Evolutionary conservation across 2,113 vertebrate genomes (phyloP).

Genomic region (Zeus faber): DNA sequence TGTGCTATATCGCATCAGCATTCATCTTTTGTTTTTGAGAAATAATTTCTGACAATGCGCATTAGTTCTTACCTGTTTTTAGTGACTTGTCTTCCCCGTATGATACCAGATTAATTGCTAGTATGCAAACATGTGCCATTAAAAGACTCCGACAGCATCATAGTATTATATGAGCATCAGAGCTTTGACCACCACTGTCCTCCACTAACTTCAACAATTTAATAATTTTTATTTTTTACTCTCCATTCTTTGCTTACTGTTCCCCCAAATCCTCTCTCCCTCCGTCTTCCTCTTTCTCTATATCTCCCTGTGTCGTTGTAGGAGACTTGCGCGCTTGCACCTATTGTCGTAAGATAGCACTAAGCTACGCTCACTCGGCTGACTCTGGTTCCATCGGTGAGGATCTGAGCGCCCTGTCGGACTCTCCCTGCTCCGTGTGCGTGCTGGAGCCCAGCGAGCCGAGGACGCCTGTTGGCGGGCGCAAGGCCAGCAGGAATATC

Average conservation of each 20-base stretch:
- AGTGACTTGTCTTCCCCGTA: no score
- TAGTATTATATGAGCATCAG: no score
- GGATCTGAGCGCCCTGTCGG: constrained; percentile 87
- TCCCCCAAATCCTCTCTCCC: background rate
- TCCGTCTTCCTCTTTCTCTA: no score
- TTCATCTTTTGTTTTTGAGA: no score
- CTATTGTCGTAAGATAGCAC: constrained; percentile 94
- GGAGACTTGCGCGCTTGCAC: constrained; percentile 96
- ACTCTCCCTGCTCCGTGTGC: constrained; percentile 84
- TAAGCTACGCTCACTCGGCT: constrained; percentile 93
- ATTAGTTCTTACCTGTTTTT: no score
- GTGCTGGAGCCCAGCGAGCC: constrained; percentile 89
- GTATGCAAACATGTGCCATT: no score
- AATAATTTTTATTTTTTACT: background rate
- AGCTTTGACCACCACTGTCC: no score
- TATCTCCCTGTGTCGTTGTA: constrained; percentile 46
- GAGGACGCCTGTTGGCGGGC: constrained; percentile 88
- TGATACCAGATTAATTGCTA: no score
- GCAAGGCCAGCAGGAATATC: constrained; percentile 95
- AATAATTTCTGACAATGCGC: no score
- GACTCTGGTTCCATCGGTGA: constrained; percentile 93
- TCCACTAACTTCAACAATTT: no score
- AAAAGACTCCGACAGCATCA: no score
- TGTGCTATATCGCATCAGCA: no score
- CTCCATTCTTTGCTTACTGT: background rate